These are phyloP conservation scores for Esox lucius DNA, from an alignment of 2,797 vertebrate genomes.

Conservation along the genomic window DNA sequence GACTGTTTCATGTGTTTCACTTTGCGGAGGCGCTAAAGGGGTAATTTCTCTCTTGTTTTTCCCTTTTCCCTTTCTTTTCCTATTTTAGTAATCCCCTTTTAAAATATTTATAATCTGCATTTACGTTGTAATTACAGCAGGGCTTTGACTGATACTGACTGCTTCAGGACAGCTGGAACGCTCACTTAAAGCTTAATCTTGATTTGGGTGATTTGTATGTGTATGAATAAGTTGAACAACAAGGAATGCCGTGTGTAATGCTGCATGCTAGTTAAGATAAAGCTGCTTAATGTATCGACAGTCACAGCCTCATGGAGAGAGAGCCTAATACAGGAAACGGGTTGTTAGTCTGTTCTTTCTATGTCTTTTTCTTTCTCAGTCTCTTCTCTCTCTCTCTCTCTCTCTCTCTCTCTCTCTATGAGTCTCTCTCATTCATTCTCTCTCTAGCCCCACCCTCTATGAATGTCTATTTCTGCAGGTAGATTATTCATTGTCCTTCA, in stretches of 20 bases:
- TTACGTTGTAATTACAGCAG: conserved; percentile 75
- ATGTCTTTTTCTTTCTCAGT: neutral
- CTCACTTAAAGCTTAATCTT: conserved; percentile 58
- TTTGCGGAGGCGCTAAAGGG: conserved; percentile 65
- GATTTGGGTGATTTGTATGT: conserved; percentile 56
- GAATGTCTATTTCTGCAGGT: conserved; percentile 58
- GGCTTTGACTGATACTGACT: conserved; percentile 68
- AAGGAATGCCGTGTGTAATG: conserved; percentile 12
- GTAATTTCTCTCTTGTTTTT: conserved; percentile 35
- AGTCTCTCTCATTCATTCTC: neutral
- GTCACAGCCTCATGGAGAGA: neutral
- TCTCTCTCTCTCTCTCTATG: neutral
- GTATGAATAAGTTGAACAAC: conserved; percentile 51
- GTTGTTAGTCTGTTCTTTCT: neutral
- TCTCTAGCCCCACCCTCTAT: neutral
- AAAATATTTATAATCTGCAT: conserved; percentile 80
- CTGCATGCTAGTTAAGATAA: conserved; percentile 17
- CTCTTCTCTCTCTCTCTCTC: neutral
- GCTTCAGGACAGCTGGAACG: conserved; percentile 56
- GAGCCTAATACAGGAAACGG: neutral
- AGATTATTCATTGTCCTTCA: conserved; percentile 60
- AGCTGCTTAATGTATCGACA: neutral
- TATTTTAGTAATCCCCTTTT: conserved; percentile 74
- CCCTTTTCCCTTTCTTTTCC: conserved; percentile 63
- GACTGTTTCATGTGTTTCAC: conserved; percentile 69